Conservation (phyloP, 2,888 invertebrate species). For the Drosophila basisetae region DNA sequence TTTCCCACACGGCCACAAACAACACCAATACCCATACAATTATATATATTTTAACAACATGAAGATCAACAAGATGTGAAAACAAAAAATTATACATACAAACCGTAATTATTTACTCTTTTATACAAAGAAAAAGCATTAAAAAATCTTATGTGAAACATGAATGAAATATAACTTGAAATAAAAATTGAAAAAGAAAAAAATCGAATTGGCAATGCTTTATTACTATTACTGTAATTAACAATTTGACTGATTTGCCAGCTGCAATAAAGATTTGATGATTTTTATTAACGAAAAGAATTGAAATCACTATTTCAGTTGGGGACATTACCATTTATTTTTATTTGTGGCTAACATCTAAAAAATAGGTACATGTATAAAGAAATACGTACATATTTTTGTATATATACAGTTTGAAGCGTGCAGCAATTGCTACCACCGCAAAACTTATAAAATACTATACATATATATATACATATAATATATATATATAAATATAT, state of each 20-base stretch:
- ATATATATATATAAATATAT: conserved; percentile 33
- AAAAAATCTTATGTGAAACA: conserved; percentile 82
- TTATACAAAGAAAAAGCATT: conserved; percentile 81
- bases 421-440: conserved; percentile 16
- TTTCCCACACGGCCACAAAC: conserved; percentile 51
- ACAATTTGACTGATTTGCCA: conserved; percentile 5
- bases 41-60: conserved; percentile 69
- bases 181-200: conserved; percentile 75
- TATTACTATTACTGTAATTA: conserved; percentile 20
- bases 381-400: conserved; percentile 48
- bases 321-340: conserved; percentile 67
- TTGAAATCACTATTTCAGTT: conserved; percentile 3
- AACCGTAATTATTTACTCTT: conserved; percentile 81
- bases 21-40: conserved; percentile 49
- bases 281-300: not conserved
- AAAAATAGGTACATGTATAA: conserved; percentile 64
- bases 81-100: conserved; percentile 70
- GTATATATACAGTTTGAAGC: conserved; percentile 48
- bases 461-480: conserved; percentile 24
- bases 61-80: conserved; percentile 71
- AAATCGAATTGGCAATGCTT: conserved; percentile 57
- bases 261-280: conserved; percentile 19
- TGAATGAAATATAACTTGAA: conserved; percentile 83
- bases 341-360: conserved; percentile 61
- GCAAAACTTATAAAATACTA: conserved; percentile 56